Evolutionary conservation across 2,888 invertebrate species (phyloP).

Genomic region (Hypomecis punctinalis): DNA sequence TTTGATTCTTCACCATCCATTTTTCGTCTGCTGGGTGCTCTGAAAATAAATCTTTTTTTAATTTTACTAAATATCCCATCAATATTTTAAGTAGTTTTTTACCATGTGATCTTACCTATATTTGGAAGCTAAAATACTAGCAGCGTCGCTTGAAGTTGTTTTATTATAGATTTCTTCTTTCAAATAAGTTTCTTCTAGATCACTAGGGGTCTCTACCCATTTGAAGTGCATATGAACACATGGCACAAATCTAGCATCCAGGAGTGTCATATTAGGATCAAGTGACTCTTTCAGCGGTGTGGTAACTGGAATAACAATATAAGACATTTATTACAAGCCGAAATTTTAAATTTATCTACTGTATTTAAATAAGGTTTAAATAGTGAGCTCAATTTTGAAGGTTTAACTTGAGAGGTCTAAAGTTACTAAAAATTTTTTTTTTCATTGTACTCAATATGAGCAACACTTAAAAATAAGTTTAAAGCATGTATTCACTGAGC

Average conservation of each 20-base stretch:
- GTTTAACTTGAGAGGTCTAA: too few species aligned
- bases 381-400: too few species aligned
- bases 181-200: conserved; percentile 75
- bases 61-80: conserved; percentile 3
- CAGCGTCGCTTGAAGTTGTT: conserved; percentile 87
- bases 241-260: conserved; percentile 91
- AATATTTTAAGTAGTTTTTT: background rate
- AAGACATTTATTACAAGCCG: too few species aligned
- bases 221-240: conserved; percentile 91
- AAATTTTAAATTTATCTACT: too few species aligned
- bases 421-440: too few species aligned
- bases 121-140: conserved; percentile 88
- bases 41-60: conserved; percentile 48
- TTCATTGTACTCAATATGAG: too few species aligned
- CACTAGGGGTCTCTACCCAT: conserved; percentile 71
- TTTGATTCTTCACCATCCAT: conserved; percentile 55
- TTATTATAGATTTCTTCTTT: conserved; percentile 86
- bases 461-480: too few species aligned
- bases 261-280: conserved; percentile 84
- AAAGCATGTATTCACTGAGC: too few species aligned
- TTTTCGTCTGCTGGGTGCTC: conserved; percentile 73
- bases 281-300: conserved; percentile 92
- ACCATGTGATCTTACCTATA: conserved; percentile 78
- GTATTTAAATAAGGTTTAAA: too few species aligned
- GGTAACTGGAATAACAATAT: conserved; percentile 84